Percentiles rank a stretch among this genome's conserved stretches.
Evolutionary conservation across 2,797 vertebrate species (phyloP).

Genomic region (Neosalanx taihuensis): DNA sequence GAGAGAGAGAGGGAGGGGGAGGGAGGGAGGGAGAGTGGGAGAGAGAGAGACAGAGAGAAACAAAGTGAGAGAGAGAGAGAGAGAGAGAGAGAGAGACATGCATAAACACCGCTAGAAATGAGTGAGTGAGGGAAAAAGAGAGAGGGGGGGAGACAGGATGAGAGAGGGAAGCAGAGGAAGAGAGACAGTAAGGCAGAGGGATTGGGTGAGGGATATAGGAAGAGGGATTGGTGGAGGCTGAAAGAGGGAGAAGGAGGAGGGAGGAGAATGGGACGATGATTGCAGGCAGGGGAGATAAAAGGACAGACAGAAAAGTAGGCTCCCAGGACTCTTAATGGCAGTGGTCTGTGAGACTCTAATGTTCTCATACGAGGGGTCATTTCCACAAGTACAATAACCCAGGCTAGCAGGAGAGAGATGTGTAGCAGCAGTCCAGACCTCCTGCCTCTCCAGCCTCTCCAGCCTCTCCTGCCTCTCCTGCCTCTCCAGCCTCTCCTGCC

Average conservation of each 20-base stretch:
- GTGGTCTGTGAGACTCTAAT: slow-evolving; percentile 49
- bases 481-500: too few species aligned
- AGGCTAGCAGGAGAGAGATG: background rate
- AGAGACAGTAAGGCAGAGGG: slow-evolving; percentile 52
- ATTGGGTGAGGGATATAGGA: slow-evolving; percentile 51
- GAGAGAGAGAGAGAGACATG: slow-evolving; percentile 12
- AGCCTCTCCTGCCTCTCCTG: too few species aligned
- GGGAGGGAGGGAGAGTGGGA: background rate
- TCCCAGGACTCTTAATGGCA: slow-evolving; percentile 57
- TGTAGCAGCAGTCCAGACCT: too few species aligned
- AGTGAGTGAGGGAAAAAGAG: slow-evolving; percentile 41
- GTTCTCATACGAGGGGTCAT: slow-evolving; percentile 51
- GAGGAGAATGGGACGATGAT: slow-evolving; percentile 33
- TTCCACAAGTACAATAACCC: slow-evolving; percentile 41
- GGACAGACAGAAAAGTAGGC: slow-evolving; percentile 53
- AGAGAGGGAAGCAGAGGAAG: slow-evolving; percentile 43
- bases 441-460: too few species aligned
- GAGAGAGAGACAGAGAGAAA: background rate
- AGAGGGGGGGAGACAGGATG: slow-evolving; percentile 24
- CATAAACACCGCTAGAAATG: too few species aligned
- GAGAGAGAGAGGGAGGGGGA: background rate
- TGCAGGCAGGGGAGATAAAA: slow-evolving; percentile 54
- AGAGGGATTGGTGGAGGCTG: background rate
- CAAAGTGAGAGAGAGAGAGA: slow-evolving; percentile 7
- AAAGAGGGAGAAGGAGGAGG: background rate